These are phyloP conservation scores for Marasmarcha lunaedactyla DNA, from an alignment of 2,888 invertebrate species.

Conservation along the genomic window DNA sequence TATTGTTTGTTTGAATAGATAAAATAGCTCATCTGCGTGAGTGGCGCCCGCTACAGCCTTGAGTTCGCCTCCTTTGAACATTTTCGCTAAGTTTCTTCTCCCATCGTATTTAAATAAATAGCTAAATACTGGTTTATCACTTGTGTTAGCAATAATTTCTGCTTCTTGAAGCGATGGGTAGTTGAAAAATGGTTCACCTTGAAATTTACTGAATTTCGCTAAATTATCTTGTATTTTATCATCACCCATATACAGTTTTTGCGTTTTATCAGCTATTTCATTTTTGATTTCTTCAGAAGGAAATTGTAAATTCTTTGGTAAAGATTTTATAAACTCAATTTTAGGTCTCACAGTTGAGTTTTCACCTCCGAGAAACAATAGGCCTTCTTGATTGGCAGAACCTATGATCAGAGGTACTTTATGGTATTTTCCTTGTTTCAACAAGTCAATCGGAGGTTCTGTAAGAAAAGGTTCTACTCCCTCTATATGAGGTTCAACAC, in stretches of 20 bases:
- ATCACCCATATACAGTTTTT: conserved; percentile 1
- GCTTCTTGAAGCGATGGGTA: conserved; percentile 46
- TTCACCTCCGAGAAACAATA: conserved; percentile 23
- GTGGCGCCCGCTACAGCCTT: conserved; percentile 35
- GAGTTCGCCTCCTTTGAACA: conserved; percentile 27
- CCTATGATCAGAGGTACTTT: conserved; percentile 60
- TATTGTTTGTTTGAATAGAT: conserved; percentile 37
- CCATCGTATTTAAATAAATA: conserved; percentile 52
- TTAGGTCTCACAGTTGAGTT: conserved; percentile 3
- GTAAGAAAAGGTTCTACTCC: conserved; percentile 45
- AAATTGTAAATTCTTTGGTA: conserved; percentile 42
- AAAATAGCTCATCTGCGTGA: conserved; percentile 56
- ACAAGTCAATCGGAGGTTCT: conserved; percentile 37
- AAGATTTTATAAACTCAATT: conserved; percentile 26
- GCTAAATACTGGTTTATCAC: conserved; percentile 46
- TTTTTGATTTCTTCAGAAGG: conserved; percentile 36
- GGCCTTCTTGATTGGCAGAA: conserved; percentile 50
- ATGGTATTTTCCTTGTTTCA: conserved; percentile 43
- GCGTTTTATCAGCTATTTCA: conserved; percentile 30
- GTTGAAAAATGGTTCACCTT: conserved; percentile 54
- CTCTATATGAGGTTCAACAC: conserved; percentile 42
- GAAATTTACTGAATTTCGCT: conserved; percentile 23
- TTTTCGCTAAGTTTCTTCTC: conserved; percentile 47
- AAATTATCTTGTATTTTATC: background rate
- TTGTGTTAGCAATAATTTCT: conserved; percentile 38